Evolutionary conservation across 2,113 vertebrate genomes (phyloP).

Genomic region (Donacobius atricapilla): DNA sequence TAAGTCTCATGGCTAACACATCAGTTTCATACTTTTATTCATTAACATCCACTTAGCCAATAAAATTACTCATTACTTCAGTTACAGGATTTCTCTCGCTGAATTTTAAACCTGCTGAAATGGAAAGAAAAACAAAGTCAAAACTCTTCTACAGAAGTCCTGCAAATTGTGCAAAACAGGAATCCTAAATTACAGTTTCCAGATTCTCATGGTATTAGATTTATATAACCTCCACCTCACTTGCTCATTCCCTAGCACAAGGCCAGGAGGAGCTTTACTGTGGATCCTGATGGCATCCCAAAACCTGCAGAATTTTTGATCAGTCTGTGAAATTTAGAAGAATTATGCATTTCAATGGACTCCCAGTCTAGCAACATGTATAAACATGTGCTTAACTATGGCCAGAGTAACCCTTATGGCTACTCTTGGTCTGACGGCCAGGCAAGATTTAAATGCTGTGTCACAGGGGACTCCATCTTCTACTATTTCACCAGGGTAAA

Average conservation of each 20-base stretch:
- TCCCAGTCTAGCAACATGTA: background rate
- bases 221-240: rapidly evolving
- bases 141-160: background rate
- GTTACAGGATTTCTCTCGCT: background rate
- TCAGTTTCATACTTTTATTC: background rate
- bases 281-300: background rate
- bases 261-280: background rate
- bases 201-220: background rate
- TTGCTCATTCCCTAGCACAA: background rate
- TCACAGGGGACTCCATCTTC: background rate
- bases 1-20: background rate
- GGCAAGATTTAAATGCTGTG: background rate
- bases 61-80: background rate
- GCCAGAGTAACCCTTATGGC: background rate
- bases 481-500: background rate
- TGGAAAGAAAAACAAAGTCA: background rate
- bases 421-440: background rate
- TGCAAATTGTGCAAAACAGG: background rate
- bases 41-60: background rate
- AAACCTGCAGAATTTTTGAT: background rate
- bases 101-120: background rate
- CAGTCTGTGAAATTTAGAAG: background rate
- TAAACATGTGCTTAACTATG: background rate
- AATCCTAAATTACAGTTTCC: background rate
- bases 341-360: background rate